Percentiles rank a stretch among this genome's conserved stretches.
phyloP scores from a whole-genome alignment of 2,797 vertebrate genomes.

The Helicolenus hilgendorfi region DNA sequence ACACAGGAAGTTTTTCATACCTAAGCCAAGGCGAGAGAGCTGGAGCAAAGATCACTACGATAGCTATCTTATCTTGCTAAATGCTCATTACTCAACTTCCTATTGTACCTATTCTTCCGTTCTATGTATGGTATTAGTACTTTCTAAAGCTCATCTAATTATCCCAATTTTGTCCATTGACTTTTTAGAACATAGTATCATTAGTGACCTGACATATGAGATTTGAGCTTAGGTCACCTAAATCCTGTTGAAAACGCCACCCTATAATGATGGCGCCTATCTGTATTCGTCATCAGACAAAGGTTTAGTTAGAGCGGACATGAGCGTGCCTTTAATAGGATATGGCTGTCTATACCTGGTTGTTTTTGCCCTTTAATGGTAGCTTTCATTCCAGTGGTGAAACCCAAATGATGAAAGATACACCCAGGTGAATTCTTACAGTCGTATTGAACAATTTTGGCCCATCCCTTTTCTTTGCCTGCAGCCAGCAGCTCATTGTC shows the following conservation, averaged over 20 bases:
- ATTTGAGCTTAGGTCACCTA: background rate
- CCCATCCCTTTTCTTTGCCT: conserved; percentile 30
- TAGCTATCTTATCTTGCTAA: conserved; percentile 47
- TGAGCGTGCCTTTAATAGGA: conserved; percentile 14
- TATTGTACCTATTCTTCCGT: conserved; percentile 20
- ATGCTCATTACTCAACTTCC: conserved; percentile 51
- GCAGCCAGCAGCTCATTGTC: conserved; percentile 52
- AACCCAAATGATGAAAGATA: conserved; percentile 44
- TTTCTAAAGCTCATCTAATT: conserved; percentile 26
- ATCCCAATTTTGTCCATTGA: conserved; percentile 2
- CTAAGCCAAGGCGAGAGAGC: background rate
- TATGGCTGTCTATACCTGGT: conserved; percentile 7
- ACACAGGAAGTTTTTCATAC: conserved; percentile 36
- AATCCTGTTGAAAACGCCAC: conserved; percentile 24
- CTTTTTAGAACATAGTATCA: background rate
- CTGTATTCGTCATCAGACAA: conserved; percentile 38
- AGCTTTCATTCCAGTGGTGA: conserved; percentile 41
- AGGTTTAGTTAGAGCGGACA: conserved; percentile 23
- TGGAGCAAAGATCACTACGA: conserved; percentile 41
- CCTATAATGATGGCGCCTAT: conserved; percentile 8
- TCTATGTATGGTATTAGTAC: background rate
- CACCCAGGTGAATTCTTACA: conserved; percentile 26
- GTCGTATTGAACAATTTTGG: conserved; percentile 28
- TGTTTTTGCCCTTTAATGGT: conserved; percentile 28
- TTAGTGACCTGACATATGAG: conserved; percentile 13